Conservation (phyloP, 2,797 vertebrate species). For the Helarctos malayanus region DNA sequence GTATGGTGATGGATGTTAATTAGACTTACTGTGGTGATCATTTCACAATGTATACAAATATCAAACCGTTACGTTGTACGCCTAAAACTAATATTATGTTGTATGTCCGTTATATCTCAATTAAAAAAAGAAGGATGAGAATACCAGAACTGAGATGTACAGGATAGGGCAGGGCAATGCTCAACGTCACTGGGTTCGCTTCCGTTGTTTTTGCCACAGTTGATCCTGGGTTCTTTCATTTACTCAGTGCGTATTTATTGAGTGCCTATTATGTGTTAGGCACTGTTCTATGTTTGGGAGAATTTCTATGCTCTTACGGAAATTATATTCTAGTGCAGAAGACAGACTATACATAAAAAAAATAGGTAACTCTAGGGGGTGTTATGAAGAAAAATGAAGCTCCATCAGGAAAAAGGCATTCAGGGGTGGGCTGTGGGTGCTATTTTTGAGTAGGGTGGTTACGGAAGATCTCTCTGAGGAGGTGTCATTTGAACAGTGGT, state of each 20-base stretch:
- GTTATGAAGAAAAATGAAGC: background rate
- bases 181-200: background rate
- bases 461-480: background rate
- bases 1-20: background rate
- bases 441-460: background rate
- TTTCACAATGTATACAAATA: background rate
- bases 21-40: background rate
- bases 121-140: background rate
- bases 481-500: background rate
- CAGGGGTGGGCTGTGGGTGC: background rate
- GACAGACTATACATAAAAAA: background rate
- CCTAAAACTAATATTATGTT: background rate
- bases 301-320: background rate
- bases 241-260: background rate
- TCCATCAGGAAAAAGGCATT: background rate
- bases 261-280: background rate
- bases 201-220: background rate
- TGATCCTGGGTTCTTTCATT: background rate
- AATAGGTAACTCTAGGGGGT: background rate
- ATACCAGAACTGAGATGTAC: background rate
- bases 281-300: background rate
- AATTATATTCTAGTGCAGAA: background rate
- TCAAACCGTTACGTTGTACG: background rate
- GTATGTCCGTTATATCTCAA: background rate
- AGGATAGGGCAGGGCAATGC: background rate